A percentile compares a stretch with the other conserved stretches of the same genome.
phyloP scores from a whole-genome alignment of 2,797 vertebrate genomes.

The Aldrovandia affinis region DNA sequence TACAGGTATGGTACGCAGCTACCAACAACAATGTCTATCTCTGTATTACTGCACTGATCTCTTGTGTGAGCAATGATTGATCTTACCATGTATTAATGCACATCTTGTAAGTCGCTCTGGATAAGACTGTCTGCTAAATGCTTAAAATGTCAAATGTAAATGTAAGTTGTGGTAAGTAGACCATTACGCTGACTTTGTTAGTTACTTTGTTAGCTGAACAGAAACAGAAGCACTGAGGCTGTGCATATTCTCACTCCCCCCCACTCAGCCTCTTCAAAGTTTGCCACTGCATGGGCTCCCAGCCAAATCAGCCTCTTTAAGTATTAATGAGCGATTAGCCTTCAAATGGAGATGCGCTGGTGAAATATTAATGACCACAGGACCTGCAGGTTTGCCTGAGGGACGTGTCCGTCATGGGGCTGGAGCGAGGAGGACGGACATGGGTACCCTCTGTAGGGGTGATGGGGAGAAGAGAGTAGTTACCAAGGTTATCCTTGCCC shows the following conservation, averaged over 20 bases:
- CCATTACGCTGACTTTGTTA: no score
- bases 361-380: conserved; percentile 68
- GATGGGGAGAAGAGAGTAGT: not conserved
- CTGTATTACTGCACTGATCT: no score
- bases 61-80: no score
- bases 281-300: not conserved
- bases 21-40: no score
- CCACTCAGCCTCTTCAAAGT: not conserved
- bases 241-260: not conserved
- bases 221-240: not conserved
- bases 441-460: not conserved
- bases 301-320: not conserved
- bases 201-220: no score
- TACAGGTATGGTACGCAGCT: no score
- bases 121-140: no score
- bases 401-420: conserved; percentile 50
- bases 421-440: not conserved
- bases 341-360: conserved; percentile 20
- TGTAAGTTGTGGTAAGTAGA: no score
- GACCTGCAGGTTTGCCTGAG: conserved; percentile 61
- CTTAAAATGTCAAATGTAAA: no score
- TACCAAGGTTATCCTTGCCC: not conserved
- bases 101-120: no score
- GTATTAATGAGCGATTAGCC: conserved; percentile 6
- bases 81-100: no score